Evolutionary conservation across 2,888 invertebrate species (phyloP).

Genomic region (Hyppa rectilinea): DNA sequence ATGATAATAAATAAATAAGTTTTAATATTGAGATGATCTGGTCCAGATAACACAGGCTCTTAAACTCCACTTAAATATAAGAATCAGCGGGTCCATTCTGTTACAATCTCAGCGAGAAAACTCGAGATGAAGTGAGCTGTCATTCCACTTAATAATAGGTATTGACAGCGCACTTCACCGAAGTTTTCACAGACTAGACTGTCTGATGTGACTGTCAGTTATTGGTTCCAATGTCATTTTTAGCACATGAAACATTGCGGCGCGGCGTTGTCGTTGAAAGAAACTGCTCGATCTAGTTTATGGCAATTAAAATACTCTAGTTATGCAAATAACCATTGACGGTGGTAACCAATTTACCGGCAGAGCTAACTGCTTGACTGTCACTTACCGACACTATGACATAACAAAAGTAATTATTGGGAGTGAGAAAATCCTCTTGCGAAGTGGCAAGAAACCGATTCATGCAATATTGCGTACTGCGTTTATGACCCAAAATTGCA

Average conservation of each 20-base stretch:
- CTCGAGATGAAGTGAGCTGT: neutral
- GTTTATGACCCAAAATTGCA: neutral
- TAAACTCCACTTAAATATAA: neutral
- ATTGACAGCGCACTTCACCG: neutral
- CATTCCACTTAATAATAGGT: neutral
- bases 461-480: too few relatives aligned
- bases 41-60: constrained; percentile 59
- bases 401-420: too few relatives aligned
- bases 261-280: too few relatives aligned
- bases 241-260: neutral
- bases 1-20: constrained; percentile 64
- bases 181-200: neutral
- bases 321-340: neutral
- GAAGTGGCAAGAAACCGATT: neutral
- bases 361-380: neutral
- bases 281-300: too few relatives aligned
- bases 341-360: neutral
- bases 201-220: neutral
- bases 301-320: neutral
- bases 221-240: neutral
- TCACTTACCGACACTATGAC: too few relatives aligned
- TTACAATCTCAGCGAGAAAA: neutral
- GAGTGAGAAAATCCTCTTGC: neutral
- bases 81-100: neutral
- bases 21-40: constrained; percentile 54